These are phyloP conservation scores for Drosophila birchii DNA, from an alignment of 2,888 invertebrate species.

Conservation along the genomic window DNA sequence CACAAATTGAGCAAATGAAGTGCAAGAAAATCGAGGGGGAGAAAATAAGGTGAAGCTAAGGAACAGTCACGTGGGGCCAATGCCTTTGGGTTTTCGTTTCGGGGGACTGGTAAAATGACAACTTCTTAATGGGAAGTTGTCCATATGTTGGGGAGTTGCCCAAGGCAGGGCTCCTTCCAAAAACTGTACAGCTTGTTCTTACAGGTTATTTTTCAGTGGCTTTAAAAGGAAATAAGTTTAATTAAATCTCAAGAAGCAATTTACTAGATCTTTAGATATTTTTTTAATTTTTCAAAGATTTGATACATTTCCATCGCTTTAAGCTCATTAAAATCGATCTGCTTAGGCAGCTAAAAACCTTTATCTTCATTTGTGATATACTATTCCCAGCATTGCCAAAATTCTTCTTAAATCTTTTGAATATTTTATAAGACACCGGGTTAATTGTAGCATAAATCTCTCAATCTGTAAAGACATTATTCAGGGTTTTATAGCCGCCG, in stretches of 20 bases:
- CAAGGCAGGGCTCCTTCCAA: neutral
- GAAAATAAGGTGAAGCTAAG: slow-evolving; percentile 13
- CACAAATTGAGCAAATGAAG: slow-evolving; percentile 72
- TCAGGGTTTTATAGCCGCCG: slow-evolving; percentile 15
- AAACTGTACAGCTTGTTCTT: neutral
- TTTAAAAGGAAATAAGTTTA: neutral
- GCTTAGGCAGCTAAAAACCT: too few relatives aligned
- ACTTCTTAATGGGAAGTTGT: slow-evolving; percentile 38
- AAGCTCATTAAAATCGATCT: too few relatives aligned
- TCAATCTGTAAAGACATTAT: slow-evolving; percentile 20
- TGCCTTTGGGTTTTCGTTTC: slow-evolving; percentile 11
- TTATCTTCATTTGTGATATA: neutral
- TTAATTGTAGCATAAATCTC: slow-evolving; percentile 25
- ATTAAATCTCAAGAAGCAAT: neutral
- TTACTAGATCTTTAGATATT: neutral
- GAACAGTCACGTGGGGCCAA: slow-evolving; percentile 27
- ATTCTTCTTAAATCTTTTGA: neutral
- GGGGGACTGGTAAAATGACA: slow-evolving; percentile 21
- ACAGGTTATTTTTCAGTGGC: neutral
- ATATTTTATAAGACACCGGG: neutral
- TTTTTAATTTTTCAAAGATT: neutral
- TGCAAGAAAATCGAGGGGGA: slow-evolving; percentile 46
- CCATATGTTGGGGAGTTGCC: slow-evolving; percentile 29
- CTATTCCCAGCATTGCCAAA: too few relatives aligned
- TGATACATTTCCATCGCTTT: too few relatives aligned